These are phyloP conservation scores for Elaeidobius kamerunicus DNA, from an alignment of 2,888 invertebrate species.

Conservation along the genomic window DNA sequence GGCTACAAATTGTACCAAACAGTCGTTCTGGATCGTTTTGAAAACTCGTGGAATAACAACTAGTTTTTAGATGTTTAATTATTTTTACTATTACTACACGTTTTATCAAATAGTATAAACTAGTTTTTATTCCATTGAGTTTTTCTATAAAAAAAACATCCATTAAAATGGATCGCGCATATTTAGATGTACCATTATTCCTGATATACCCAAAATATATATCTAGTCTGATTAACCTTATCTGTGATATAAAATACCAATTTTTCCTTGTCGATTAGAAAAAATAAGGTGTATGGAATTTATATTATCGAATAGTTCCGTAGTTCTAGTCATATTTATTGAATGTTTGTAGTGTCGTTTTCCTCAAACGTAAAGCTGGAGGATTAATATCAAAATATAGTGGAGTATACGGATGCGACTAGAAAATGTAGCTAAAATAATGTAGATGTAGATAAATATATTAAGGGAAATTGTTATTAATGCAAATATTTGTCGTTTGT, in stretches of 20 bases:
- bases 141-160: too few species aligned
- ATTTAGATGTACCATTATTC: conserved; percentile 38
- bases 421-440: too few species aligned
- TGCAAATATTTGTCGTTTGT: too few species aligned
- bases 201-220: conserved; percentile 23
- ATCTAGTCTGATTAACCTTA: conserved; percentile 49
- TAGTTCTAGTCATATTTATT: conserved; percentile 13
- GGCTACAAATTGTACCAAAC: neutral
- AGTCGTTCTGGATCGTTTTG: neutral
- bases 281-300: conserved; percentile 19
- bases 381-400: too few species aligned
- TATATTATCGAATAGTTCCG: conserved; percentile 8
- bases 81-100: neutral
- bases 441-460: too few species aligned
- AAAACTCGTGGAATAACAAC: neutral
- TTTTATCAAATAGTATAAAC: too few species aligned
- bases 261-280: conserved; percentile 41
- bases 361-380: too few species aligned
- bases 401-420: too few species aligned
- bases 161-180: too few species aligned
- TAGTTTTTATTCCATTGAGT: too few species aligned
- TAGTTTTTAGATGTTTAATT: neutral
- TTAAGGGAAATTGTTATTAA: too few species aligned
- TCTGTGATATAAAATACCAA: conserved; percentile 52
- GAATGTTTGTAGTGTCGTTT: neutral